Base-by-base conservation (phyloP, 2,113 vertebrate species). In the Chrysemys picta region DNA sequence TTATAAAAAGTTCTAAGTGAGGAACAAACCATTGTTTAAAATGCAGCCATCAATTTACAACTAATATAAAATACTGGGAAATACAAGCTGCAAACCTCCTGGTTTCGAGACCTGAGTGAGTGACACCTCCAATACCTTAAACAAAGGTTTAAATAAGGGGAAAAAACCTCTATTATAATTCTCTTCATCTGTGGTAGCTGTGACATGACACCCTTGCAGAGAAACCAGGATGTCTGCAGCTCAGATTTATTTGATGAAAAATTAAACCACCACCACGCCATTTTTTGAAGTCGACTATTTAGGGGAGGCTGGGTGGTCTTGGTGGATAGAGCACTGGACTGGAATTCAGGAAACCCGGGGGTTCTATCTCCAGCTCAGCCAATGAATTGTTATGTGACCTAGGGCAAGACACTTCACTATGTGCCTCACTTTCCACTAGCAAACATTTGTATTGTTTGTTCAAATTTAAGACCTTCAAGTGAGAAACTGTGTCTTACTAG, bases 31-130 rank as follows among this genome's bases (percentile, higher is more conserved):
- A 27, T 78, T 27, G 5, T 78, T 78, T 78, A 29, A 76, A n/a
- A 42, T 0, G 1, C 1, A 42, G 6, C 11, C 5, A 4, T 0
- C 47, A 8, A 3, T 29, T 78, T 8, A 17, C 42, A 29, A 24
- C 11, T 38, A 59, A 24, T 35, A 10, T 21, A 31, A 13, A 83
- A 69, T 0, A 1, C n/a, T 29, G 45, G 47, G 29, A 84, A 10
- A 47, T 11, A 0, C 6, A n/a, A 22, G 42, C 2, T 17, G 65
- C 5, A 72, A 72, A 38, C 65, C 38, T 69, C 31, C 35, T 69
- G 31, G 8, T n/a, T 69, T 69, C 4, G 31, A 69, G 62, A 69
- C 4, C 35, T 69, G 35, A 22, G 12, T 0, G 10, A n/a, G 42
- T 25, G 21, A 69, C n/a, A 12, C 5, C 29, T 38, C 50, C 17